Conservation (phyloP, 2,797 vertebrate species). For the Sphenopsis melanotis region DNA sequence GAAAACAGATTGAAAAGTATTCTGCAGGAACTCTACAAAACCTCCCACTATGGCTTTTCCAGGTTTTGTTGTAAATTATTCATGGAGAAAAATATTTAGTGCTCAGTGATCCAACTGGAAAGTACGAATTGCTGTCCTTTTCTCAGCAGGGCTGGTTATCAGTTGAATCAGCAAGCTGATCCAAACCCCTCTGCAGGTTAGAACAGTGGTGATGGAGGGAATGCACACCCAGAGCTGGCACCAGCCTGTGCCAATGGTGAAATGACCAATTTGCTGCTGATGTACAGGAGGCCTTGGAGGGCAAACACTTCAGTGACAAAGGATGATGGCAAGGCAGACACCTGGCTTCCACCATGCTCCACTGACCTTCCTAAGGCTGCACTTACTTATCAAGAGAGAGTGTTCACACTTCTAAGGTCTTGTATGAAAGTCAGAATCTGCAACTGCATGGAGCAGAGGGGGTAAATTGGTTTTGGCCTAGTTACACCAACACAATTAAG, state of each 20-base stretch:
- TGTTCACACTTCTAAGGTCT: neutral
- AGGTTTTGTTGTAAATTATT: conserved; percentile 19
- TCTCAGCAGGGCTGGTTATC: neutral
- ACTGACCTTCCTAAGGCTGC: neutral
- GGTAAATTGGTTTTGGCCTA: neutral
- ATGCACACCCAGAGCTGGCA: neutral
- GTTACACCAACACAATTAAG: neutral
- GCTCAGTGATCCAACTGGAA: neutral
- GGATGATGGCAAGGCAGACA: neutral
- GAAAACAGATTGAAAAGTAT: neutral
- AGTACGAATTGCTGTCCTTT: neutral
- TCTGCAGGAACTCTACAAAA: neutral
- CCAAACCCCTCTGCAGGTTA: neutral
- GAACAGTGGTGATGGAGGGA: neutral
- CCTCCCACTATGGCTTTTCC: neutral
- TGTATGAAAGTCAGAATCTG: neutral
- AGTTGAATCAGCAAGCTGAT: neutral
- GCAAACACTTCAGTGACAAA: neutral
- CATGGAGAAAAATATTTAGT: neutral
- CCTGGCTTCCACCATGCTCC: neutral
- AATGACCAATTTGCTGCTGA: neutral
- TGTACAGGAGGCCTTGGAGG: neutral
- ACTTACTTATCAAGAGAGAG: neutral
- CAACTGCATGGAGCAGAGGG: neutral
- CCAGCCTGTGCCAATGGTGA: neutral